Evolutionary conservation across 2,797 vertebrate species (phyloP).

Genomic region (Ptychadena robeensis): DNA sequence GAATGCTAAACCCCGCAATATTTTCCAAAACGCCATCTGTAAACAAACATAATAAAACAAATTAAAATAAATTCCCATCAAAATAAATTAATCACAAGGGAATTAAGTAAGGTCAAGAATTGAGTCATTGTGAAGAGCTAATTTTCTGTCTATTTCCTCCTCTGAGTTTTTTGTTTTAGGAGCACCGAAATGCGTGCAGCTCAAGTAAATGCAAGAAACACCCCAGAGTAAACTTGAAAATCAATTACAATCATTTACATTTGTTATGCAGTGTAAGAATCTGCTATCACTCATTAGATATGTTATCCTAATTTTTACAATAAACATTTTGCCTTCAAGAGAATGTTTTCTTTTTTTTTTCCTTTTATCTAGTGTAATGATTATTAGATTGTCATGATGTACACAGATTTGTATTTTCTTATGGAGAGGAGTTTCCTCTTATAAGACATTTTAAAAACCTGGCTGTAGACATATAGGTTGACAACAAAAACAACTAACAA

Average conservation of each 20-base stretch:
- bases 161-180: conserved; percentile 29
- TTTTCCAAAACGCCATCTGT: too few relatives aligned
- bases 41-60: conserved; percentile 19
- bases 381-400: conserved; percentile 12
- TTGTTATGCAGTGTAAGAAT: conserved; percentile 41
- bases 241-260: conserved; percentile 49
- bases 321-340: conserved; percentile 56
- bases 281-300: conserved; percentile 26
- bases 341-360: conserved; percentile 13
- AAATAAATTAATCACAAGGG: conserved; percentile 16
- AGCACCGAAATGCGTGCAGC: background rate
- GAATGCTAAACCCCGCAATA: too few relatives aligned
- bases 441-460: background rate
- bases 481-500: too few relatives aligned
- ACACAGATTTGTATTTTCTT: background rate
- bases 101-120: conserved; percentile 26
- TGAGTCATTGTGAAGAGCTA: background rate
- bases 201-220: conserved; percentile 38
- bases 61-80: background rate
- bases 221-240: conserved; percentile 57
- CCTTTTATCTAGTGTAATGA: conserved; percentile 58
- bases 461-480: too few relatives aligned
- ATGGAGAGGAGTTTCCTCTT: background rate
- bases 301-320: conserved; percentile 50
- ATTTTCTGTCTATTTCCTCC: conserved; percentile 20